phyloP scores from a whole-genome alignment of 2,113 vertebrate species.

The Sisor rabdophorus region DNA sequence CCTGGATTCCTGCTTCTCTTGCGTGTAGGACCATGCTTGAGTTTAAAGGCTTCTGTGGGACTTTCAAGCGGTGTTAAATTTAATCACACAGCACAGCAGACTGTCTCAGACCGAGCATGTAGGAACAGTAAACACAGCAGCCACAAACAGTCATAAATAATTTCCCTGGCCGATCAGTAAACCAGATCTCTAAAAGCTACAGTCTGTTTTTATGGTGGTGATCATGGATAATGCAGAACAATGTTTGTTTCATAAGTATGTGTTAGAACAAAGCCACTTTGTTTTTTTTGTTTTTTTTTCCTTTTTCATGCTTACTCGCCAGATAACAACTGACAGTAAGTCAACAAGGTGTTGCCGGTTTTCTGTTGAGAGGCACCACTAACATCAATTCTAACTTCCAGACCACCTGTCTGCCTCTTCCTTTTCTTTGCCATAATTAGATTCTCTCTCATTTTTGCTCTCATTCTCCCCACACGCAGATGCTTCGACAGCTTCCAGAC shows the following conservation, averaged over 20 bases:
- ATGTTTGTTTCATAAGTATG: neutral
- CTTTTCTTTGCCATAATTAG: slow-evolving; percentile 12
- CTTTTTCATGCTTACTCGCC: neutral
- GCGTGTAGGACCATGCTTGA: neutral
- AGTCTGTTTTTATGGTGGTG: neutral
- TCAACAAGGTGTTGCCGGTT: neutral
- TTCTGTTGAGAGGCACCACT: slow-evolving; percentile 47
- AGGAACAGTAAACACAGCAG: slow-evolving; percentile 20
- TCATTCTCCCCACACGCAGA: neutral
- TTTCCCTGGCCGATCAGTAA: slow-evolving; percentile 36
- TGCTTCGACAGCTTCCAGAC: slow-evolving; percentile 2
- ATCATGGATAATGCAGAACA: slow-evolving; percentile 27
- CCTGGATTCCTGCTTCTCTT: neutral
- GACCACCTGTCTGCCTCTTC: slow-evolving; percentile 9
- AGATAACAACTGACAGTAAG: neutral
- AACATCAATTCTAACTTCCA: slow-evolving; percentile 31
- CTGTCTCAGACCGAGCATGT: neutral
- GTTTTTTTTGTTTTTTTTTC: neutral
- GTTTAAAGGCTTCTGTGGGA: neutral
- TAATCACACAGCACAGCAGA: neutral
- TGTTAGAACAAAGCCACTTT: neutral
- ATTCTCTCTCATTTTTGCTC: neutral
- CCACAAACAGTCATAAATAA: slow-evolving; percentile 26
- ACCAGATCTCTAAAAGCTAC: neutral
- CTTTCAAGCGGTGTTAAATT: neutral